Conservation (phyloP, 2,113 vertebrate genomes). For the Rhinolophus ferrumequinum region DNA sequence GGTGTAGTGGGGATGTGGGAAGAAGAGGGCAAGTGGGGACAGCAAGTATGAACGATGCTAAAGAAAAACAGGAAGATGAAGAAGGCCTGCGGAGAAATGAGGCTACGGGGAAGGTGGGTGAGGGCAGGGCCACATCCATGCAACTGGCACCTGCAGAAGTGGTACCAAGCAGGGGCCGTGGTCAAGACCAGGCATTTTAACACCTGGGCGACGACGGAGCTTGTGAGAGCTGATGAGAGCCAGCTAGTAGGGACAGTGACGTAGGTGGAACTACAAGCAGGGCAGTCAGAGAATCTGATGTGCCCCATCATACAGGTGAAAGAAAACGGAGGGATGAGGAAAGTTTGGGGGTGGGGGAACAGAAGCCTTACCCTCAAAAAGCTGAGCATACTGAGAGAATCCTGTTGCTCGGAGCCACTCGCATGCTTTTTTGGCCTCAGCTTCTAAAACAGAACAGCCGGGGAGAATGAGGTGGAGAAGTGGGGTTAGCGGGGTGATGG, state of each 20-base stretch:
- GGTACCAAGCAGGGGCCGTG: background rate
- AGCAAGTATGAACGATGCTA: background rate
- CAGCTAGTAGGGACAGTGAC: background rate
- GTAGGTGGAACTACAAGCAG: background rate
- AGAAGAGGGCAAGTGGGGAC: background rate
- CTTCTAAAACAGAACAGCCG: slow-evolving; percentile 88
- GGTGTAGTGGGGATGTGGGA: background rate
- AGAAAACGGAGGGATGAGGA: background rate
- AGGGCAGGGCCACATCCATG: background rate
- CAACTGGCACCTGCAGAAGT: background rate
- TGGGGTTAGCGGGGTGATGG: background rate
- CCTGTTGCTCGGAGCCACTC: slow-evolving; percentile 94
- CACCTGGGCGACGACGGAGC: background rate
- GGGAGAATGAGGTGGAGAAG: slow-evolving; percentile 24
- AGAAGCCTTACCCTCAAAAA: slow-evolving; percentile 90
- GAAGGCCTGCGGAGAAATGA: slow-evolving; percentile 8
- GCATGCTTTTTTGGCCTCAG: slow-evolving; percentile 94
- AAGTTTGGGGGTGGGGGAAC: background rate
- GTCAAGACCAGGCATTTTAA: background rate
- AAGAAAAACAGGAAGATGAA: background rate
- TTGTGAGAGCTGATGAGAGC: background rate
- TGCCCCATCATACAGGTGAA: background rate
- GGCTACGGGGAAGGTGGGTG: background rate
- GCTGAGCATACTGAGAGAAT: slow-evolving; percentile 94
- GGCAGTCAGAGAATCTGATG: background rate